A percentile compares a stretch with the other conserved stretches of the same genome.
Evolutionary conservation across 2,797 vertebrate genomes (phyloP).

Genomic region (Sarcoramphus papa): DNA sequence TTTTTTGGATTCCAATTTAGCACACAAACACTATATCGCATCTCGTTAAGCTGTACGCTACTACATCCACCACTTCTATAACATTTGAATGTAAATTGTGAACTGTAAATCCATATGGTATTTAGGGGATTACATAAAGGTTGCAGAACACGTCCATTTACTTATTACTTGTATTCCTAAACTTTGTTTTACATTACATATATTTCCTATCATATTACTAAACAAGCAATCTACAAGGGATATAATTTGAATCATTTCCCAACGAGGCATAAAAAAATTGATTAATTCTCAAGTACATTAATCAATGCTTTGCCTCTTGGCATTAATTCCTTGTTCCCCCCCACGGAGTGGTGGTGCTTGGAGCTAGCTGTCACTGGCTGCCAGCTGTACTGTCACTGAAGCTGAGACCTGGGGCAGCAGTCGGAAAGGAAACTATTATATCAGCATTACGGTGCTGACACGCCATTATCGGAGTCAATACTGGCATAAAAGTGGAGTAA

Average conservation of each 20-base stretch:
- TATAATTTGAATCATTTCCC: background rate
- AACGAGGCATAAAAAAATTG: background rate
- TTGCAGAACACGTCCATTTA: background rate
- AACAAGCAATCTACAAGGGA: background rate
- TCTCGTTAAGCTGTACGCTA: background rate
- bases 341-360: background rate
- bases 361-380: background rate
- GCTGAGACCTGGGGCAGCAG: background rate
- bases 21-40: background rate
- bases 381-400: background rate
- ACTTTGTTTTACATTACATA: background rate
- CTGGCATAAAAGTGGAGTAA: background rate
- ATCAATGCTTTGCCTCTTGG: background rate
- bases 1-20: background rate
- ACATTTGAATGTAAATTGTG: background rate
- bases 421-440: background rate
- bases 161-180: background rate
- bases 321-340: background rate
- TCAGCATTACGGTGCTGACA: background rate
- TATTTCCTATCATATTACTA: background rate
- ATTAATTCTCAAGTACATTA: background rate
- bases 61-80: background rate
- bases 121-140: background rate
- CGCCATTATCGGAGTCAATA: fast-evolving
- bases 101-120: background rate